Conservation (phyloP, 2,888 invertebrate species). For the Andrena hattorfiana region DNA sequence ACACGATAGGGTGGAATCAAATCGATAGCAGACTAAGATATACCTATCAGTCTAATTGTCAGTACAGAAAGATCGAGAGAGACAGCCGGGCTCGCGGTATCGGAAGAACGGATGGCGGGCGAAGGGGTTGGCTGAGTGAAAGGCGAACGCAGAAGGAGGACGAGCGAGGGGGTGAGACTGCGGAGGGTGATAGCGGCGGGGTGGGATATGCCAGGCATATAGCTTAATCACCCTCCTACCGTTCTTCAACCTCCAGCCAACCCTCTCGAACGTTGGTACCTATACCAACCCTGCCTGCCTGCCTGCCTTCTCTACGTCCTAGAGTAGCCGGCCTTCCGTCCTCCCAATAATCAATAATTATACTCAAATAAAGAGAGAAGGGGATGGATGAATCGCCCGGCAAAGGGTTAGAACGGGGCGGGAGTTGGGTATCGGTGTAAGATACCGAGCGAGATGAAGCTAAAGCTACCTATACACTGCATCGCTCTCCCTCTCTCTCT, state of each 20-base stretch:
- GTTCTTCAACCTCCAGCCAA: conserved; percentile 82
- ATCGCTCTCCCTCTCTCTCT: conserved; percentile 8
- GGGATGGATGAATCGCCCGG: conserved; percentile 81
- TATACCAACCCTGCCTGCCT: conserved; percentile 69
- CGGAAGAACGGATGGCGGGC: conserved; percentile 80
- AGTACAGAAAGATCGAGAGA: conserved; percentile 84
- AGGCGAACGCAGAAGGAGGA: conserved; percentile 72
- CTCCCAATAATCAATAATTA: conserved; percentile 88
- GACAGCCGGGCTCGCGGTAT: conserved; percentile 77
- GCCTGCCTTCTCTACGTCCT: conserved; percentile 77
- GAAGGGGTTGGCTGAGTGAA: conserved; percentile 68
- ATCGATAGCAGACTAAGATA: conserved; percentile 85
- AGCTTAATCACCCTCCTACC: conserved; percentile 87
- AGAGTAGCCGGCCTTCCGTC: conserved; percentile 84
- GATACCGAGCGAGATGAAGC: conserved; percentile 79
- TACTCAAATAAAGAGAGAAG: conserved; percentile 87
- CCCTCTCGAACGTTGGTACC: conserved; percentile 80
- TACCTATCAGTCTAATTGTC: conserved; percentile 86
- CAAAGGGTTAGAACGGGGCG: conserved; percentile 81
- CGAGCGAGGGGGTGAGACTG: conserved; percentile 67
- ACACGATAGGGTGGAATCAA: conserved; percentile 84
- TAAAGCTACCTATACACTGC: conserved; percentile 70
- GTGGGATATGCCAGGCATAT: conserved; percentile 87
- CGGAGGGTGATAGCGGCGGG: conserved; percentile 76
- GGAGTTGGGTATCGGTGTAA: conserved; percentile 77